Base-by-base conservation (phyloP, 2,113 vertebrate species). In the Crotalus horridus region DNA sequence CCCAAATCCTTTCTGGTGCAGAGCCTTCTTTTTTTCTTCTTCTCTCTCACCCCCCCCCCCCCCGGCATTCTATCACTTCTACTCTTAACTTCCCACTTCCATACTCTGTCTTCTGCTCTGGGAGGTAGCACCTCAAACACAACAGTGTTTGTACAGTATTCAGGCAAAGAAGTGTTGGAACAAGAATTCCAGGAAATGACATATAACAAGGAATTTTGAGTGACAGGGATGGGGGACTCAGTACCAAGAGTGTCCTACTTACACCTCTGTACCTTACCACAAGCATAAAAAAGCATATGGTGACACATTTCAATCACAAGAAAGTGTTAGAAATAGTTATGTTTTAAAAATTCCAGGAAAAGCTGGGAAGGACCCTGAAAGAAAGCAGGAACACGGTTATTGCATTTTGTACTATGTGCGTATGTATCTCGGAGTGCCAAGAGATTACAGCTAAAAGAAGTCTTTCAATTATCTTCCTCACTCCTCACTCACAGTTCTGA, bases 11-110 rank as follows among this genome's bases (percentile, higher is more conserved):
- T 69, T 69, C 64, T 69, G 64, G 29, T 69, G 4, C 29, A 69
- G 64, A n/a, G 64, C 29, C 29, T 4, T 69, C 29, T n/a, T 69
- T n/a, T 69, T 69, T n/a, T 15, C 61, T n/a, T 12, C 29, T n/a
- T n/a, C 29, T 69, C 12, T 69, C 9, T 2, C 59, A 3, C 3
- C 4, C 4, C 7, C 61, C 3, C 29, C 12, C 0, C 9, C 0
- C 24, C 59, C 3, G 1, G 5, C n/a, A 69, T 69, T 69, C 64
- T 69, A 15, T n/a, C 29, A 33, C 29, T 69, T 33, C 29, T 15
- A 69, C 29, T 29, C 64, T 69, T 69, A 69, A 15, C 29, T 69
- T n/a, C 29, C 64, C 13, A 69, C 64, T 69, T 69, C 29, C 64
- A n/a, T 29, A 26, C 24, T 26, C 3, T 61, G 64, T n/a, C 5